Conservation (phyloP, 64 coral and sea anemone species). For the Montipora foliosa region DNA sequence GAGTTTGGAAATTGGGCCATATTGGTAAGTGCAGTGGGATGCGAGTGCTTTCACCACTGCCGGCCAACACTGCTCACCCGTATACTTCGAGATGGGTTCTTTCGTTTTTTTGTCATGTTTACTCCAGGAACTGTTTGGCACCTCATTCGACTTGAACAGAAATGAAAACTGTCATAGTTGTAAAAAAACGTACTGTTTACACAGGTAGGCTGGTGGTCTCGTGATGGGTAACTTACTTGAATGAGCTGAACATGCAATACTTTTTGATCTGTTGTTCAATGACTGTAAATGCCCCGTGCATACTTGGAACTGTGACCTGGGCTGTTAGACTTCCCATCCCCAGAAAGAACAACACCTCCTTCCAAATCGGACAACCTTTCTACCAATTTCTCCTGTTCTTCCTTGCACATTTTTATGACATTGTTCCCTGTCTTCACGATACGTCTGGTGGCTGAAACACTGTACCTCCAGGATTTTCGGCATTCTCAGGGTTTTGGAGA, state of each 20-base stretch:
- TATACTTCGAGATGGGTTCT: too few relatives aligned
- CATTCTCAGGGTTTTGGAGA: background rate
- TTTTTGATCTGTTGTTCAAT: slow-evolving; percentile 13
- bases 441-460: background rate
- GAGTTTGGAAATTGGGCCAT: too few relatives aligned
- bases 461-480: slow-evolving; percentile 1
- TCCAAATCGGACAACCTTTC: background rate
- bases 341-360: background rate
- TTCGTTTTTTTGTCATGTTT: background rate
- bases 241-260: slow-evolving; percentile 18
- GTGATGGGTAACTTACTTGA: background rate
- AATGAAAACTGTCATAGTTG: background rate
- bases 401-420: background rate
- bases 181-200: too few relatives aligned
- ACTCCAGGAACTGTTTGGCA: slow-evolving; percentile 37
- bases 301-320: background rate
- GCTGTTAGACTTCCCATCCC: background rate
- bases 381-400: slow-evolving; percentile 4
- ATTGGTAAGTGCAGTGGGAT: too few relatives aligned
- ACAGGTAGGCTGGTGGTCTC: too few relatives aligned
- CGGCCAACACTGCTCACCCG: too few relatives aligned
- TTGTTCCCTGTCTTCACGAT: background rate
- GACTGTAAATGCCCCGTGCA: slow-evolving; percentile 14
- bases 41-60: too few relatives aligned
- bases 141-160: slow-evolving; percentile 27